Evolutionary conservation across 2,113 vertebrate species (phyloP).

Genomic region (Actenoides lindsayi): DNA sequence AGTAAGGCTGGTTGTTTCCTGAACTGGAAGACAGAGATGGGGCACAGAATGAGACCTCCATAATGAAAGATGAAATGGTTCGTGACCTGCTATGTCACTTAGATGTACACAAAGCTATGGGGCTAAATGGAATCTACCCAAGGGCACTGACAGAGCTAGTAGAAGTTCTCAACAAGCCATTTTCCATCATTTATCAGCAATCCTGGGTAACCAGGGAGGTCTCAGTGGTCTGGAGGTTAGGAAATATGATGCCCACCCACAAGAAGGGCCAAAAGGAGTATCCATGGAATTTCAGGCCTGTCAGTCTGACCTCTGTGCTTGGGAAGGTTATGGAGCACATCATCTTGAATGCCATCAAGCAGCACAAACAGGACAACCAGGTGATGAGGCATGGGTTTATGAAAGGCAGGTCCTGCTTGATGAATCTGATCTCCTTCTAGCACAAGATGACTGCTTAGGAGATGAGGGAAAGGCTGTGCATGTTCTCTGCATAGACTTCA

Average conservation of each 20-base stretch:
- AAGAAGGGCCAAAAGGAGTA: background rate
- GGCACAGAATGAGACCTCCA: background rate
- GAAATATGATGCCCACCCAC: background rate
- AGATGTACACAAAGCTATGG: accelerated
- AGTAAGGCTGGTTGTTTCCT: background rate
- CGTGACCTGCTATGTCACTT: background rate
- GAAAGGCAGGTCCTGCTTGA: background rate
- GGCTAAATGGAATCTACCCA: no score
- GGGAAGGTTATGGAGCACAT: background rate
- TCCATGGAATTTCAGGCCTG: background rate
- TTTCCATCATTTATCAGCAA: background rate
- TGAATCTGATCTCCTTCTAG: no score
- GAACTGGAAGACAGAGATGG: background rate
- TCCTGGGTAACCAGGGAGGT: background rate
- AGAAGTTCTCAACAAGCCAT: background rate
- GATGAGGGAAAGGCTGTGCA: background rate
- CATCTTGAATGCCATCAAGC: accelerated
- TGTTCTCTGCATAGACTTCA: background rate
- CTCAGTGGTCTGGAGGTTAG: background rate
- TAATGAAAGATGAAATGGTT: background rate
- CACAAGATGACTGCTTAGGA: no score
- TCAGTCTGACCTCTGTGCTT: accelerated
- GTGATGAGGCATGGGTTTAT: background rate
- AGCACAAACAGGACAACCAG: accelerated
- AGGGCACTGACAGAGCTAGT: no score